These are phyloP conservation scores for Andrena cerasifolii DNA, from an alignment of 1,140 invertebrate genomes.

Conservation along the genomic window DNA sequence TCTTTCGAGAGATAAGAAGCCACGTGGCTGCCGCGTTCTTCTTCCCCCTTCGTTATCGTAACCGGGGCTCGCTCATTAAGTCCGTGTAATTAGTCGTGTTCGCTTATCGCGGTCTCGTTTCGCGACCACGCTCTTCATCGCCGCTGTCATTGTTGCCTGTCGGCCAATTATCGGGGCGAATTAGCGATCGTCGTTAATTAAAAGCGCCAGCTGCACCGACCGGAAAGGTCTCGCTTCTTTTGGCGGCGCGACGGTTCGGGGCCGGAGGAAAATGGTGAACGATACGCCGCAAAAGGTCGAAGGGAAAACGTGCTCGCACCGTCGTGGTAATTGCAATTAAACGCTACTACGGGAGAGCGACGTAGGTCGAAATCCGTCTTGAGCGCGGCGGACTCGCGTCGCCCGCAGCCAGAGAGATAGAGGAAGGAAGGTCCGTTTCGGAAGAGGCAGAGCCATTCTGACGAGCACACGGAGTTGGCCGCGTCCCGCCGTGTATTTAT, in stretches of 20 bases:
- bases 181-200: conserved; percentile 65
- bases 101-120: conserved; percentile 46
- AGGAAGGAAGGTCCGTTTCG: conserved; percentile 1
- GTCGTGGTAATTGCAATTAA: conserved; percentile 20
- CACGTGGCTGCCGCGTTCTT: conserved; percentile 4
- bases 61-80: conserved; percentile 43
- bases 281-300: background rate
- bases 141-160: conserved; percentile 40
- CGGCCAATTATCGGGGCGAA: conserved; percentile 63
- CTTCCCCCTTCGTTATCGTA: conserved; percentile 38
- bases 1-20: conserved; percentile 42
- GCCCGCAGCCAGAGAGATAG: too few relatives aligned
- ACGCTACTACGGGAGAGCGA: background rate
- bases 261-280: conserved; percentile 10
- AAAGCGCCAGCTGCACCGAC: conserved; percentile 45
- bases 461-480: background rate
- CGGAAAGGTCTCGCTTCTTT: background rate
- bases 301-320: background rate
- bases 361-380: too few relatives aligned
- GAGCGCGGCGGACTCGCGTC: too few relatives aligned
- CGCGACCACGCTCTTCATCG: conserved; percentile 16
- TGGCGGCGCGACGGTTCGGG: background rate
- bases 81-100: conserved; percentile 56
- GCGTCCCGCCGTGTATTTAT: background rate
- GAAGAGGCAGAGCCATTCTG: background rate